Conservation (phyloP, 2,888 invertebrate species). For the Autographa pulchrina region DNA sequence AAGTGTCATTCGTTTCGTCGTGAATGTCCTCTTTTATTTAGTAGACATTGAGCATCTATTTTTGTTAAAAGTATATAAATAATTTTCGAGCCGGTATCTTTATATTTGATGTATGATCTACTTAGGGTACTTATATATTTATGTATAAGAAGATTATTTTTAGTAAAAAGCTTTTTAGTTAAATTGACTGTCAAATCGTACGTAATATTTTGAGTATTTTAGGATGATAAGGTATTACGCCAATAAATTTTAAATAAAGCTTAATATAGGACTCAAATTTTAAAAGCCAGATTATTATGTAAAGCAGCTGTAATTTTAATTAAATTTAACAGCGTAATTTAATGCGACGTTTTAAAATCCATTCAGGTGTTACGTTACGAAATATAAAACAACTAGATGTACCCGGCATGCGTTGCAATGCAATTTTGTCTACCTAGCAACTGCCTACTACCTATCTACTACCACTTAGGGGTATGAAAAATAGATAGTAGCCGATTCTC, state of each 20-base stretch:
- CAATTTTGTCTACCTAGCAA: too few relatives aligned
- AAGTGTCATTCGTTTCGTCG: constrained; percentile 66
- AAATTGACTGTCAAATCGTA: too few relatives aligned
- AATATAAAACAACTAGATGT: not conserved
- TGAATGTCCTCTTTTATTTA: constrained; percentile 51
- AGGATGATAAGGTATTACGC: not conserved
- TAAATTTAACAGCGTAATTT: not conserved
- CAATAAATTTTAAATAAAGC: not conserved
- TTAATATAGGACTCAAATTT: not conserved
- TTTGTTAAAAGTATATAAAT: constrained; percentile 34
- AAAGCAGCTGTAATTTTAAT: not conserved
- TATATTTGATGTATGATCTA: not conserved
- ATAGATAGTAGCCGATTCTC: too few relatives aligned
- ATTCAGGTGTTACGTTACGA: not conserved
- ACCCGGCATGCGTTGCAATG: too few relatives aligned
- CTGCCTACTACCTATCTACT: too few relatives aligned
- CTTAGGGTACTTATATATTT: not conserved
- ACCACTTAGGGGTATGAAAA: too few relatives aligned
- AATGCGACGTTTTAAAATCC: not conserved
- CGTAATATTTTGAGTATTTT: not conserved
- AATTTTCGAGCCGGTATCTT: constrained; percentile 10
- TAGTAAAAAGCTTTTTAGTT: too few relatives aligned
- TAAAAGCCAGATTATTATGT: not conserved
- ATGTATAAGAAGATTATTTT: not conserved
- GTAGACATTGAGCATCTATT: constrained; percentile 32